A percentile compares a stretch with the other conserved stretches of the same genome.
phyloP scores from a whole-genome alignment of 2,113 vertebrate species.

The Boulengeromyrus knoepffleri region DNA sequence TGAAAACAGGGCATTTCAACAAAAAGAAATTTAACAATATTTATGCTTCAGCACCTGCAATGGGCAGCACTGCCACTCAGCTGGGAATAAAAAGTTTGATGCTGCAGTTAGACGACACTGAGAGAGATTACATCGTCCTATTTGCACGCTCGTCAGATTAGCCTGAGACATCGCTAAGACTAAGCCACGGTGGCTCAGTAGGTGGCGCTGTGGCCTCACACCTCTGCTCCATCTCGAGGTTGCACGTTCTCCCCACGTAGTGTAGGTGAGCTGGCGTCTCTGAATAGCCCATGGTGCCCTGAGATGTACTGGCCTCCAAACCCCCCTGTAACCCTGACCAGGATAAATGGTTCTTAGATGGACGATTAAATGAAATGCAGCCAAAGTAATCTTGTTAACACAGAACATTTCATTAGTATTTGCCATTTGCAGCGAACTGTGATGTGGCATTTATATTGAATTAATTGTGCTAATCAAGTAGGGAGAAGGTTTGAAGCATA shows the following conservation, averaged over 20 bases:
- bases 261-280: background rate
- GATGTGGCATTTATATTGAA: background rate
- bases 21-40: conserved; percentile 20
- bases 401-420: background rate
- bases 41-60: background rate
- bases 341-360: background rate
- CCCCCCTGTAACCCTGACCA: background rate
- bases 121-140: background rate
- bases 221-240: background rate
- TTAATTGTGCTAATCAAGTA: background rate
- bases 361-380: background rate
- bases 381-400: background rate
- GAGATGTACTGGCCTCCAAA: background rate
- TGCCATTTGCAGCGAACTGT: background rate
- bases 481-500: background rate
- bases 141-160: background rate
- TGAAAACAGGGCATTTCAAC: conserved; percentile 44
- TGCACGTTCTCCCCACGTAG: background rate
- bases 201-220: background rate
- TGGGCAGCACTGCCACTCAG: background rate
- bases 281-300: background rate
- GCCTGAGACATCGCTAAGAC: background rate
- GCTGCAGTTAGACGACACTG: background rate
- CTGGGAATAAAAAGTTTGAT: background rate
- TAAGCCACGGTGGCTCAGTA: background rate